Percentiles rank a stretch among this genome's conserved stretches.
Evolutionary conservation across 2,888 invertebrate genomes (phyloP).

Genomic region (Ochlodes sylvanus): DNA sequence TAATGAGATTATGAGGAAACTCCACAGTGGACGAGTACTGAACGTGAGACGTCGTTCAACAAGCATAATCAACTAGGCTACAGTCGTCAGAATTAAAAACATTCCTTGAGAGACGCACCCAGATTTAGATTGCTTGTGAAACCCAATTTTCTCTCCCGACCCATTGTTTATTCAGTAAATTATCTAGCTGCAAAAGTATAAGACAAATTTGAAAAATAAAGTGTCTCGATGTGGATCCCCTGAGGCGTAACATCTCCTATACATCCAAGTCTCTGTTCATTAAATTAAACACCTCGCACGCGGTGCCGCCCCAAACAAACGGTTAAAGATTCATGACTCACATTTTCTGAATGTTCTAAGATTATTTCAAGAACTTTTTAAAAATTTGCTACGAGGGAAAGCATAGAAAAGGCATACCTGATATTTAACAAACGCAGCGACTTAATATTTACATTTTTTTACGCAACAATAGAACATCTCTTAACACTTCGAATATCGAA

Average conservation of each 20-base stretch:
- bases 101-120: neutral
- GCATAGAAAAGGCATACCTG: no score
- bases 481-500: neutral
- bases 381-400: neutral
- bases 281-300: constrained; percentile 17
- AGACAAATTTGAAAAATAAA: constrained; percentile 10
- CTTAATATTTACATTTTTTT: no score
- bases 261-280: constrained; percentile 13
- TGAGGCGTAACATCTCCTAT: neutral
- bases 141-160: neutral
- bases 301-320: neutral
- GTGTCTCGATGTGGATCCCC: neutral
- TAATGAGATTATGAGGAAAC: no score
- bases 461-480: no score
- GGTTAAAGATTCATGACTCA: neutral
- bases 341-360: neutral
- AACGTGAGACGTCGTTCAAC: no score
- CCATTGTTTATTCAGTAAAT: neutral
- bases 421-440: no score
- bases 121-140: neutral
- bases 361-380: no score
- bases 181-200: neutral
- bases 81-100: neutral
- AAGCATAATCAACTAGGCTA: no score
- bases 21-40: no score